Evolutionary conservation across 2,113 vertebrate genomes (phyloP), one percentile per base, ranked within the genome.

Genomic region (Ciconia stormi): DNA sequence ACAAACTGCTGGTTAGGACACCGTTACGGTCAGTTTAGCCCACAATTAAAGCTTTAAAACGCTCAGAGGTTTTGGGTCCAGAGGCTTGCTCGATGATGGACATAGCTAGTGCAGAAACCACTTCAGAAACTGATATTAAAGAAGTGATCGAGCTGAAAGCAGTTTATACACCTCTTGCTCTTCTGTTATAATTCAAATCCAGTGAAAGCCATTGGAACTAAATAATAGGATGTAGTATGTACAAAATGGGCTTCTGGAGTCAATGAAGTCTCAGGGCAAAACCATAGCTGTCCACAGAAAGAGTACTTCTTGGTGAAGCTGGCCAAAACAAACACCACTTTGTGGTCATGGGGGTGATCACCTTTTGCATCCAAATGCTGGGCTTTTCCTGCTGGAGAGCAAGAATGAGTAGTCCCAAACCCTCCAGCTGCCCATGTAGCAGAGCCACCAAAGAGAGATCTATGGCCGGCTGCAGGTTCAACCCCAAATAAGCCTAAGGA

Each of bases 1-100:
- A 36, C 53, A 65, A 9, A 19, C 44, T 81, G 53, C 46, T 78
- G 58, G 13, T 9, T 61, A 46, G 50, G 36, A 30, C 66, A 59
- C 17, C 0, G 1, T 49, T 49, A 23, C 0, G 4, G 30, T 11
- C 25, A 56, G 63, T 26, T 15, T 81, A 89, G 6, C 14, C 38
- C 36, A 30, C 0, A 11, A 55, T 36, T 12, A 67, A 67, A 81
- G 42, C 47, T 87, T 74, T 63, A 52, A 81, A 84, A 59, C 8
- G 23, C 26, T 18, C 66, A 23, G 36, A 77, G 19, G 30, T 77
- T 86, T 85, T 26, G 55, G 36, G 21, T 58, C 44, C 34, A 23
- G 23, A 25, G 23, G 4, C 13, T 92, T 82, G 23, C 36, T 59
- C 16, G 66, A 1, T 65, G 74, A 40, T 11, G 16, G 62, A 56